Conservation (phyloP, 2,888 invertebrate species). For the Anthoptus insignis region DNA sequence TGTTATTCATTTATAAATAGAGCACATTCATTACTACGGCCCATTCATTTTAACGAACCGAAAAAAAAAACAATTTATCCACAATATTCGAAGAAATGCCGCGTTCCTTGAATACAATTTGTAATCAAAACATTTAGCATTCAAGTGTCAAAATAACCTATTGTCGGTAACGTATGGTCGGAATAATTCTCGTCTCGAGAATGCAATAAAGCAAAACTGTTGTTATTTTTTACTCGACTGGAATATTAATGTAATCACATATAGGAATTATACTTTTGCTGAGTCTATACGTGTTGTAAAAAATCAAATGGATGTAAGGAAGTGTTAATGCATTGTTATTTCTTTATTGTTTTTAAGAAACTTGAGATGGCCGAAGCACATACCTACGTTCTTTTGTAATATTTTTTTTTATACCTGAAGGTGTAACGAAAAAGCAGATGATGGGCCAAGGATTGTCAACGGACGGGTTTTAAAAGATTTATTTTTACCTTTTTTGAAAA, state of each 20-base stretch:
- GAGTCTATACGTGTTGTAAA: no score
- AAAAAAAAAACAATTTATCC: slow-evolving; percentile 7
- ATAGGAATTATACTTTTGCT: not conserved
- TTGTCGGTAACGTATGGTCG: not conserved
- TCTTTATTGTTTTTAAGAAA: no score
- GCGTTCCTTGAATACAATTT: slow-evolving; percentile 5
- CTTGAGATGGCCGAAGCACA: no score
- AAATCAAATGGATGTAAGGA: no score
- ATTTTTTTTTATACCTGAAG: no score
- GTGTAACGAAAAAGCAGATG: no score
- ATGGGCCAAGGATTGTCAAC: no score
- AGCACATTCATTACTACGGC: not conserved
- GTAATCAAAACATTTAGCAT: slow-evolving; percentile 14
- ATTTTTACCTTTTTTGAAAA: no score
- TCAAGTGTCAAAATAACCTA: slow-evolving; percentile 6
- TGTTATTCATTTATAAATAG: not conserved
- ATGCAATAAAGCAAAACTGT: not conserved
- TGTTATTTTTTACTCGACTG: not conserved
- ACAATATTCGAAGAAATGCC: slow-evolving; percentile 5
- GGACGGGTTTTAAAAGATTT: no score
- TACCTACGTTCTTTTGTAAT: no score
- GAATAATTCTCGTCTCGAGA: not conserved
- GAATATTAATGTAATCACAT: slow-evolving; percentile 1
- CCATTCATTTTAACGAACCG: slow-evolving; percentile 5
- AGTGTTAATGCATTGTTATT: no score